Base-by-base conservation (phyloP, 2,888 invertebrate genomes). In the Notodonta ziczac region DNA sequence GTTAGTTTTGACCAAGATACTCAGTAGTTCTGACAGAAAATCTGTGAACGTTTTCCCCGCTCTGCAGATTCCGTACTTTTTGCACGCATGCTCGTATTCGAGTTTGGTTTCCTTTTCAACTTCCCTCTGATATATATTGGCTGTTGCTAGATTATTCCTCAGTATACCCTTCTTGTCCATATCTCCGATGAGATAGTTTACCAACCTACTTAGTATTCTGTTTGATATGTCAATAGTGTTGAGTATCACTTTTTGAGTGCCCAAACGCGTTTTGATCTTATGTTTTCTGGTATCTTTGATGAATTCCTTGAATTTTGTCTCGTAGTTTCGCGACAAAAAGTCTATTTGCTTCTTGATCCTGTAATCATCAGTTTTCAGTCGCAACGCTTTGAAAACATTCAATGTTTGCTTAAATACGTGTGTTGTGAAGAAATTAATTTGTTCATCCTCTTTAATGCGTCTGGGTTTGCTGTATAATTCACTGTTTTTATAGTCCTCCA, bases 221-320 rank as follows among this genome's bases (percentile, higher is more conserved):
- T 84, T 80, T 0, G 88, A 88, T 0, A 81, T 81, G 1, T 87
- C 83, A 2, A 89, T 78, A 0, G 80, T 81, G 46, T 89, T 86
- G 0, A 88, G 62, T 9, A 90, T 74, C 0, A 85, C 87, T 54
- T 85, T 88, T 57, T 87, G 80, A 0, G 69, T 65, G 0, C 87
- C 88, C 0, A 84, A 57, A 44, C 72, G 74, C 0, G 88, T 89
- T 71, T 78, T 84, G 0, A 90, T 80, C 0, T 70, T 74, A 6
- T 82, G 80, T 1, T 77, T 65, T 48, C 73, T 70, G 0, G 83
- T 85, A 2, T 77, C 70, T 16, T 66, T 72, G 0, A 87, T 58
- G 24, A 83, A 88, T 0, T 80, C 75, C 4, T 70, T 69, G 48
- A 86, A 87, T 70, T 83, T 85, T 0, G 78, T 67, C 12, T 78